Base-by-base conservation (phyloP, 2,797 vertebrate species). In the Otolemur crassicaudatus region DNA sequence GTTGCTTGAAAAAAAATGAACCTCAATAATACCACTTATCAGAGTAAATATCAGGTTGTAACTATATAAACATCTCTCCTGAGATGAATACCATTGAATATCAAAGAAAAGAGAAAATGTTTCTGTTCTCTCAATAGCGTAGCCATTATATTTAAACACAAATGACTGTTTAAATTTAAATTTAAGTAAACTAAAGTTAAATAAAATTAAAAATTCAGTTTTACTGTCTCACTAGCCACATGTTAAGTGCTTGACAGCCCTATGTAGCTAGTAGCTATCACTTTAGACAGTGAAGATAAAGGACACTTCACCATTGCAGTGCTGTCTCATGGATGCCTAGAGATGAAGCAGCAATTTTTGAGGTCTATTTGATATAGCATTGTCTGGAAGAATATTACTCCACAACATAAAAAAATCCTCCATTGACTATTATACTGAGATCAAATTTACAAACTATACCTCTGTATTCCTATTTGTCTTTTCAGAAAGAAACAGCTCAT, bases 401-500 rank as follows among this genome's bases (percentile, higher is more conserved):
- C 75, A 76, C 12, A 75, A 69, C 23, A 4, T 67, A 86, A 67
- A 58, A 86, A 82, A 46, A 19, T 63, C 13, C 29, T 82, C 49
- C 29, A 77, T 14, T 20, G 22, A 20, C 37, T 13, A 63, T 75
- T 69, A 43, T 77, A 82, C 29, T 34, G 37, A 87, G 60, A 70
- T 83, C 34, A 83, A 63, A 65, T 46, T 46, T 69, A 82, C 76
- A 87, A 87, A 63, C 14, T 63, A 25, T 63, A 31, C 43, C 23
- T 87, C 40, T 53, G n/a, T 8, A 14, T 87, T 72, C 61, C 70
- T 34, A 69, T 76, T 83, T 77, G n/a, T 91, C 25, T 82, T 87
- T 94, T 70, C 82, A 70, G n/a, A 94, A 87, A 86, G 16, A 81
- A 82, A 82, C 31, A 37, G 60, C 76, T 61, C 43, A 75, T 56